A percentile compares a stretch with the other conserved stretches of the same genome.
phyloP scores from a whole-genome alignment of 2,113 vertebrate species.

The Fukomys damarensis region DNA sequence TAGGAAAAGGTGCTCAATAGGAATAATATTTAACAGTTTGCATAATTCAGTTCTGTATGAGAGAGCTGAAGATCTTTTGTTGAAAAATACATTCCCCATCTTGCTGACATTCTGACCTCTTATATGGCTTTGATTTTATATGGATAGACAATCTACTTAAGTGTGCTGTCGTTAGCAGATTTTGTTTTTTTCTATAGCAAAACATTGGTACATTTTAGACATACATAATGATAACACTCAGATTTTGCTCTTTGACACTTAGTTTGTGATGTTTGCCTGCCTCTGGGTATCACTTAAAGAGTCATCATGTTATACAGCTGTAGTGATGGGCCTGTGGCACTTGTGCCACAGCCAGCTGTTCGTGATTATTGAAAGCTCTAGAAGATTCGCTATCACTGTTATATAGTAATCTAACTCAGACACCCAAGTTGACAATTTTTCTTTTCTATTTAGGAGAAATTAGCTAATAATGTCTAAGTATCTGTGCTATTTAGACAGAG shows the following conservation, averaged over 20 bases:
- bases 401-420: conserved; percentile 16
- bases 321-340: too few species aligned
- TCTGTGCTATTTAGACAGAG: not conserved
- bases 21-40: not conserved
- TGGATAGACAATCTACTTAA: conserved; percentile 1
- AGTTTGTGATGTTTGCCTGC: conserved; percentile 17
- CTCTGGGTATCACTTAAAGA: not conserved
- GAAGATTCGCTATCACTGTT: not conserved
- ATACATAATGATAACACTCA: too few species aligned
- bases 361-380: not conserved
- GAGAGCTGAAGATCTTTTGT: not conserved
- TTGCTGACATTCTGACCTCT: not conserved
- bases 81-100: not conserved
- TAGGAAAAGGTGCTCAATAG: not conserved
- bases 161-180: not conserved
- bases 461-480: not conserved
- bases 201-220: too few species aligned
- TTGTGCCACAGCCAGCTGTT: not conserved
- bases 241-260: conserved; percentile 30
- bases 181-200: not conserved
- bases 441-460: not conserved
- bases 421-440: not conserved
- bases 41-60: not conserved
- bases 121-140: not conserved
- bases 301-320: not conserved